A percentile compares a stretch with the other conserved stretches of the same genome.
These are phyloP conservation scores for Gymnoscopelus microlampas DNA, from an alignment of 2,797 vertebrate species.

Conservation along the genomic window DNA sequence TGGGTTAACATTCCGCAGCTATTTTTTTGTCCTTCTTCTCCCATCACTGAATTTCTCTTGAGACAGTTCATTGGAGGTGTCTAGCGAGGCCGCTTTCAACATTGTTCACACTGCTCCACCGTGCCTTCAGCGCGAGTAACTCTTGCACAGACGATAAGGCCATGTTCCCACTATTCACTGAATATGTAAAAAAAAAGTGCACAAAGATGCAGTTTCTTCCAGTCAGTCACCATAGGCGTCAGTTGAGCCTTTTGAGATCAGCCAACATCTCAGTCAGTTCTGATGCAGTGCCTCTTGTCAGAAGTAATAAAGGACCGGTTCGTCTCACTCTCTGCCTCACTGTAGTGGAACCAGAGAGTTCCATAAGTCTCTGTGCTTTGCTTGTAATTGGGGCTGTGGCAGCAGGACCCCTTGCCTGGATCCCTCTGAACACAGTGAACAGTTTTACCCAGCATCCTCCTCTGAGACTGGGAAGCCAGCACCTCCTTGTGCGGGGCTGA, in stretches of 20 bases:
- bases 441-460: constrained; percentile 42
- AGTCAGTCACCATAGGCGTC: constrained; percentile 55
- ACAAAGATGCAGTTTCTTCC: constrained; percentile 39
- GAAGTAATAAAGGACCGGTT: constrained; percentile 51
- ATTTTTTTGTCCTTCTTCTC: constrained; percentile 6
- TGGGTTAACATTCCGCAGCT: constrained; percentile 24
- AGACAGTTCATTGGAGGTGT: too few relatives aligned
- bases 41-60: background rate
- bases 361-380: constrained; percentile 50
- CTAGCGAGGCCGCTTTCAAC: background rate
- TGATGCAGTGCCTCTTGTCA: constrained; percentile 55
- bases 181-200: background rate
- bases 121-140: background rate
- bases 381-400: constrained; percentile 70
- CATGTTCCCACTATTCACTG: background rate
- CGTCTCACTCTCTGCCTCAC: constrained; percentile 31
- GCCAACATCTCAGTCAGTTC: constrained; percentile 61
- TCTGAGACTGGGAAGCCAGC: constrained; percentile 35
- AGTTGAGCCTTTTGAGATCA: constrained; percentile 27
- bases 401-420: constrained; percentile 45
- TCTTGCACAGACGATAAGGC: background rate
- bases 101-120: too few relatives aligned
- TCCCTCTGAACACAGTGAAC: constrained; percentile 41
- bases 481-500: constrained; percentile 52
- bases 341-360: constrained; percentile 48